Conservation (phyloP, 2,888 invertebrate species). For the Harpagoxenus sublaevis region DNA sequence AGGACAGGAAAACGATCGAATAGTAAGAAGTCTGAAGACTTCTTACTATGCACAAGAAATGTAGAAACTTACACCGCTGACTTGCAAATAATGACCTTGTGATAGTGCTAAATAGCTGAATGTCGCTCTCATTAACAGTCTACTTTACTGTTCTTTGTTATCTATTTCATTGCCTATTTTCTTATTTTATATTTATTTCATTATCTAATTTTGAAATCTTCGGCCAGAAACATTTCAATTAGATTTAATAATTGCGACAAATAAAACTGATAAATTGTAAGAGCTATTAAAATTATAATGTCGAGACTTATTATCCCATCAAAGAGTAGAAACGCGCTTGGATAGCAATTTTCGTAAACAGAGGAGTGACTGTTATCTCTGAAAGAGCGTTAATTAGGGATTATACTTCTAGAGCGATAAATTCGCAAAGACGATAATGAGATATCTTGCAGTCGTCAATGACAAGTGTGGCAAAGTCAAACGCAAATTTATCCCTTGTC, state of each 20-base stretch:
- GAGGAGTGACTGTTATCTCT: background rate
- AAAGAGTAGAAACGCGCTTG: background rate
- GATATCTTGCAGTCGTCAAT: background rate
- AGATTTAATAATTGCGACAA: background rate
- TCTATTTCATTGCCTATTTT: background rate
- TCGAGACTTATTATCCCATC: background rate
- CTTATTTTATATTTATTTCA: background rate
- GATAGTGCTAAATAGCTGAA: background rate
- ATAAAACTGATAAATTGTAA: background rate
- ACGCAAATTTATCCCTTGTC: background rate
- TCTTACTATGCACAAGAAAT: constrained; percentile 34
- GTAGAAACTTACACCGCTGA: background rate
- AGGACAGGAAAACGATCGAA: constrained; percentile 42
- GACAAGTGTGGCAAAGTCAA: background rate
- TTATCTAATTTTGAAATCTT: constrained; percentile 1
- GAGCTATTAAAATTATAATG: background rate
- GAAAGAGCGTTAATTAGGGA: background rate
- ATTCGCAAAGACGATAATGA: background rate
- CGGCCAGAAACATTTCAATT: background rate
- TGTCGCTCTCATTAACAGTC: background rate
- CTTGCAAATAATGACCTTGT: constrained; percentile 21
- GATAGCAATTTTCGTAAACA: background rate
- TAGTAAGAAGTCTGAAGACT: constrained; percentile 30
- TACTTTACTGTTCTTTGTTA: background rate
- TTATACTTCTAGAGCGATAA: background rate